Evolutionary conservation across 1,140 invertebrate species (phyloP), one percentile per base, ranked within the genome.

Genomic region (Alviniconcha marisindica): DNA sequence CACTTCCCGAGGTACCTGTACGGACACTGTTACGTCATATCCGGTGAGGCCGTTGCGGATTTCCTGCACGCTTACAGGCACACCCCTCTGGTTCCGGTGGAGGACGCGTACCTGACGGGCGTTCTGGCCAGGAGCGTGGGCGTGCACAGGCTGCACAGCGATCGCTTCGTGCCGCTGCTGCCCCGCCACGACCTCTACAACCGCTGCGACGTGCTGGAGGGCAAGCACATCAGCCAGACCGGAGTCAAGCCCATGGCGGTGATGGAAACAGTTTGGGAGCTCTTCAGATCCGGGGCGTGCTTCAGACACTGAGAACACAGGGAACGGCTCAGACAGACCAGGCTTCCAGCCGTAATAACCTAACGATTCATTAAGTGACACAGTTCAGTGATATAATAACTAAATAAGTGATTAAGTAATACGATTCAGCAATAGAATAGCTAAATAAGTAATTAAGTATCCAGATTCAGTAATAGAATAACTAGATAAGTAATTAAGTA

Each of bases 31-130:
- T 92, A 92, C 79, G 86, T 92, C 63, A 89, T 92, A 31, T 86
- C 86, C 31, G 76, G 77, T 28, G 87, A 87, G 63, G 83, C 88
- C 38, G 86, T 86, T 1, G 15, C 36, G 14, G 83, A 84, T 48
- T 71, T 90, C 36, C 86, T 88, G 56, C 84, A 85, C 54, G 81
- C 84, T 14, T 89, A 88, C 1, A 84, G 88, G 38, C 88, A 84
- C 60, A 85, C 90, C 77, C 83, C 83, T 5, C 87, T 86, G 38
- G 85, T 92, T 3, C 83, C 84, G 3, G 87, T 93, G 80, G 94
- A 94, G 81, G 94, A 94, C 77, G 92, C 91, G 4, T 94, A 90
- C 85, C 89, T 94, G 7, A 93, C 93, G 12, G 94, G 94, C 4
- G 88, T 93, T 14, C 77, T 93, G 18, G 87, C 91, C 0, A 87